A percentile compares a stretch with the other conserved stretches of the same genome.
These are phyloP conservation scores for Trachymyrmex cornetzi DNA, from an alignment of 1,140 invertebrate species.

Conservation along the genomic window DNA sequence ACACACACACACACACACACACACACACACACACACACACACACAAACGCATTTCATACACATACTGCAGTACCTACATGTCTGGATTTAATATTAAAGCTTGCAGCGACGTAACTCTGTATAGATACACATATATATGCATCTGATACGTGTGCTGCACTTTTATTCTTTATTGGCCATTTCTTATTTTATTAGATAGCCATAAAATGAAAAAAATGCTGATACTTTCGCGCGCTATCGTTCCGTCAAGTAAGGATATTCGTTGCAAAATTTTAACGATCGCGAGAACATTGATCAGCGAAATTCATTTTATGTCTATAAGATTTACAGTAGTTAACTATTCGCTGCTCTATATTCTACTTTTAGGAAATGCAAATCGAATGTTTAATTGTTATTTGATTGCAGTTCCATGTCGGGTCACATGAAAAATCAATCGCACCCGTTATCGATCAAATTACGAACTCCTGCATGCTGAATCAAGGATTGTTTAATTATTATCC, in stretches of 20 bases:
- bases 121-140: background rate
- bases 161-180: background rate
- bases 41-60: background rate
- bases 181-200: slow-evolving; percentile 29
- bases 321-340: slow-evolving; percentile 2
- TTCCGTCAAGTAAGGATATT: too few species aligned
- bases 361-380: slow-evolving; percentile 5
- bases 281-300: background rate
- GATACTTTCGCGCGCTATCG: background rate
- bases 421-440: background rate
- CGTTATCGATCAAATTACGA: background rate
- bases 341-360: background rate
- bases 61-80: background rate
- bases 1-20: too few species aligned
- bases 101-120: background rate
- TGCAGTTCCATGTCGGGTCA: background rate
- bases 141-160: background rate
- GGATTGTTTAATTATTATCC: background rate
- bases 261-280: background rate
- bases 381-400: background rate
- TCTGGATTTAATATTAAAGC: background rate
- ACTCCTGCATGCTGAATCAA: background rate
- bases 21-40: too few species aligned
- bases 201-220: slow-evolving; percentile 5
- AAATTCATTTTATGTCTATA: slow-evolving; percentile 21